These are phyloP conservation scores for Leuciscus waleckii DNA, from an alignment of 2,797 vertebrate genomes.

Conservation along the genomic window DNA sequence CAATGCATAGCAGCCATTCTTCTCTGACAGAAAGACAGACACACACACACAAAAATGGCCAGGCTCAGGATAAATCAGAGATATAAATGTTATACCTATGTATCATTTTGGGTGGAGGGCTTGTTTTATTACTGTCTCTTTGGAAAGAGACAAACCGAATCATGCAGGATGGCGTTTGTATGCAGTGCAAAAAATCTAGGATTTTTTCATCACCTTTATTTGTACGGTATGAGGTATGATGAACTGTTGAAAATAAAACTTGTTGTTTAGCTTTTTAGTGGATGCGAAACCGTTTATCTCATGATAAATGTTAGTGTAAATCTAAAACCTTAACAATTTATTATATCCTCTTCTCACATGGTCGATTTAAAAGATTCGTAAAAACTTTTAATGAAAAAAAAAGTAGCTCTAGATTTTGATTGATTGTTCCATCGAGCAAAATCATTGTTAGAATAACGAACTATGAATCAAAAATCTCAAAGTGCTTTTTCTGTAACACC, in stretches of 20 bases:
- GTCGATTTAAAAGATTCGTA: not conserved
- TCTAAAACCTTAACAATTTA: not conserved
- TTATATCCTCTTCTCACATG: not conserved
- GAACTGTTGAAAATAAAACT: slow-evolving; percentile 35
- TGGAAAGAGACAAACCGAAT: slow-evolving; percentile 40
- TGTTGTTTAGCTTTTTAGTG: not conserved
- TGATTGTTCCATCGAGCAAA: not conserved
- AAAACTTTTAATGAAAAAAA: slow-evolving; percentile 2
- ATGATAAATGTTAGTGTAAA: slow-evolving; percentile 6
- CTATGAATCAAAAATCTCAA: not conserved
- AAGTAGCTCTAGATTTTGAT: not conserved
- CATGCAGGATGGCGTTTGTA: slow-evolving; percentile 33
- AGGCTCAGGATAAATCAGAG: slow-evolving; percentile 48
- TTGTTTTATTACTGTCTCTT: slow-evolving; percentile 50
- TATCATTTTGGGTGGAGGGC: slow-evolving; percentile 51
- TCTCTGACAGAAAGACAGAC: slow-evolving; percentile 54
- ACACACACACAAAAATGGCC: slow-evolving; percentile 53
- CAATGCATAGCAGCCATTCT: slow-evolving; percentile 51
- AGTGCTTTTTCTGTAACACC: not conserved
- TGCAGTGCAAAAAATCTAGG: slow-evolving; percentile 43
- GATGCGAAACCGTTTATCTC: not conserved
- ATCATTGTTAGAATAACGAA: slow-evolving; percentile 11
- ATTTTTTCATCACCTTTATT: slow-evolving; percentile 70
- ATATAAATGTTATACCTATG: slow-evolving; percentile 58
- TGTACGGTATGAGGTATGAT: slow-evolving; percentile 23